phyloP scores from a whole-genome alignment of 2,888 invertebrate species.

The Hesperia comma region DNA sequence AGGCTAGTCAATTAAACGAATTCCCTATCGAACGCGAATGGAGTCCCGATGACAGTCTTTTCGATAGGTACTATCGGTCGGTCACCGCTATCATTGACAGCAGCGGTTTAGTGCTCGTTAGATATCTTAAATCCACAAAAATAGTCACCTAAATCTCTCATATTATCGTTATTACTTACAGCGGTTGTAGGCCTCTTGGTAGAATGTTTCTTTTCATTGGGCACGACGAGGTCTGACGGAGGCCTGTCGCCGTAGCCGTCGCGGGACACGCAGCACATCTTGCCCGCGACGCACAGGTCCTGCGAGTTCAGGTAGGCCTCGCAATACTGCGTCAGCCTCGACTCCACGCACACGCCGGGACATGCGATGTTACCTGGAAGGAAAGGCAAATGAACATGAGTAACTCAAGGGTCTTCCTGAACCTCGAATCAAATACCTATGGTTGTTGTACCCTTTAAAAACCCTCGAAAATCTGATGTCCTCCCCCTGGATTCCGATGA shows the following conservation, averaged over 20 bases:
- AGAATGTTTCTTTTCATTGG: constrained; percentile 78
- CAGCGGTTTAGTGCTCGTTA: too few species aligned
- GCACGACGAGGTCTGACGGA: constrained; percentile 89
- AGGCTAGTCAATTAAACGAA: too few species aligned
- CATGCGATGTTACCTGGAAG: constrained; percentile 85
- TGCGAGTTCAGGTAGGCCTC: constrained; percentile 91
- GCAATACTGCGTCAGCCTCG: constrained; percentile 92
- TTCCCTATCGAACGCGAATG: too few species aligned
- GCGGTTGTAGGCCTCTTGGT: constrained; percentile 70
- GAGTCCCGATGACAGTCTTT: too few species aligned
- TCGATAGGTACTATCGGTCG: too few species aligned
- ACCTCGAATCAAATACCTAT: too few species aligned
- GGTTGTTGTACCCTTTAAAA: too few species aligned
- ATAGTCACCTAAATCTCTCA: too few species aligned
- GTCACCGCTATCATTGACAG: too few species aligned
- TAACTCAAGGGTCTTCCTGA: too few species aligned
- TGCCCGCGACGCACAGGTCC: constrained; percentile 89
- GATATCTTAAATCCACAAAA: constrained; percentile 2
- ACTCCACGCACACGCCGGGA: constrained; percentile 92
- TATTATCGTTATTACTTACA: constrained; percentile 60
- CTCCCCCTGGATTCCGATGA: too few species aligned
- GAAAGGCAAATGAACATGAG: background rate
- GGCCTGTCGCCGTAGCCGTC: constrained; percentile 88
- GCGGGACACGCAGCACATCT: constrained; percentile 92
- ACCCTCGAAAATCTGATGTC: too few species aligned